These are phyloP conservation scores for Eupithecia inturbata DNA, from an alignment of 2,888 invertebrate genomes.

Conservation along the genomic window DNA sequence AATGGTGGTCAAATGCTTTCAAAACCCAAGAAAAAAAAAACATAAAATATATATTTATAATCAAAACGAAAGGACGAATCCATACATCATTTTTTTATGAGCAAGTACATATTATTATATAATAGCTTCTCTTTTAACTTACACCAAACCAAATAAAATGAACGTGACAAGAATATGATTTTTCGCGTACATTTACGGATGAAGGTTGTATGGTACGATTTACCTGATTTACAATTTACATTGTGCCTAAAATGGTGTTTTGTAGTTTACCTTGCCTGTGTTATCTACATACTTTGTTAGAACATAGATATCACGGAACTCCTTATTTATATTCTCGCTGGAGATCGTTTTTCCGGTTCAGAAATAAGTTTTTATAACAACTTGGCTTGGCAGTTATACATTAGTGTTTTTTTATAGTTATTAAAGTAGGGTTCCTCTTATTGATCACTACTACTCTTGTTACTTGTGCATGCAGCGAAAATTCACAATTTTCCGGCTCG, in stretches of 20 bases:
- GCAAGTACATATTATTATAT: no score
- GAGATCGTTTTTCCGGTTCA: not conserved
- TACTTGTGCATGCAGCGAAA: not conserved
- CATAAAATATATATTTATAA: no score
- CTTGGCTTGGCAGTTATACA: no score
- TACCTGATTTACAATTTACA: conserved; percentile 28
- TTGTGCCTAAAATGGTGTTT: conserved; percentile 38
- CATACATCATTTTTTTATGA: no score
- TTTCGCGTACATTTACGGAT: conserved; percentile 29
- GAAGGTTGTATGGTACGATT: conserved; percentile 20
- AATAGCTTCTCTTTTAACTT: not conserved
- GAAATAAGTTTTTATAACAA: not conserved
- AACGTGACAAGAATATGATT: conserved; percentile 43
- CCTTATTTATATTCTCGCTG: conserved; percentile 1
- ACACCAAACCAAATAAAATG: conserved; percentile 1
- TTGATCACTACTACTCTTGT: not conserved
- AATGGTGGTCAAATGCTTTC: no score
- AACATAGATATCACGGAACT: conserved; percentile 4
- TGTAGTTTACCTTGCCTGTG: conserved; percentile 9
- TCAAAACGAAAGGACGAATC: no score
- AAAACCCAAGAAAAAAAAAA: no score
- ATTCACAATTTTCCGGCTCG: not conserved
- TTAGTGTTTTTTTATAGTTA: no score
- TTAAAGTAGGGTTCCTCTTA: not conserved
- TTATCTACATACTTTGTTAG: conserved; percentile 4